phyloP scores from a whole-genome alignment of 2,113 vertebrate genomes.

The Caranx melampygus region DNA sequence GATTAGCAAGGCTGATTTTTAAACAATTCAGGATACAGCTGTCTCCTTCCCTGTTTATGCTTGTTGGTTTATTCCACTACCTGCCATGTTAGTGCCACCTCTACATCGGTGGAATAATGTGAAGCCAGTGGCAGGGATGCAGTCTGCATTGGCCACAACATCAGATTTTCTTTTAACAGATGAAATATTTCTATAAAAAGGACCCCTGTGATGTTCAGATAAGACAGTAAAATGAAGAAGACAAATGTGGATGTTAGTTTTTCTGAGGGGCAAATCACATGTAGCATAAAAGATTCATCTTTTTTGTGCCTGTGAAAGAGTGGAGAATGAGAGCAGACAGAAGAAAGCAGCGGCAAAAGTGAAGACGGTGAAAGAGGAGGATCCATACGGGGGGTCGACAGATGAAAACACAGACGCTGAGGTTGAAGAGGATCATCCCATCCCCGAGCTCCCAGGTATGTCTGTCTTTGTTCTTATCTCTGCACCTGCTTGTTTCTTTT shows the following conservation, averaged over 20 bases:
- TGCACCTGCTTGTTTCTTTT: not conserved
- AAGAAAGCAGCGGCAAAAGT: slow-evolving; percentile 59
- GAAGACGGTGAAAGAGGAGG: slow-evolving; percentile 71
- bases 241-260: not conserved
- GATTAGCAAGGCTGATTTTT: no score
- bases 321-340: slow-evolving; percentile 77
- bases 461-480: slow-evolving; percentile 52
- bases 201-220: no score
- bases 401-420: slow-evolving; percentile 92
- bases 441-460: slow-evolving; percentile 89
- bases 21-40: no score
- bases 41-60: no score
- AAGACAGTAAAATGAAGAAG: not conserved
- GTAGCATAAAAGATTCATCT: not conserved
- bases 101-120: no score
- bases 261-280: not conserved
- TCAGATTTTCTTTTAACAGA: no score
- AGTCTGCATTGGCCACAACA: not conserved
- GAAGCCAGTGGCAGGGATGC: no score
- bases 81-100: no score
- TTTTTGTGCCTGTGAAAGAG: slow-evolving; percentile 70
- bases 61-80: no score
- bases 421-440: slow-evolving; percentile 81
- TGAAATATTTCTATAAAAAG: no score
- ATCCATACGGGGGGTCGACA: slow-evolving; percentile 89